Conservation (phyloP, 1,140 invertebrate species). For the Phymorhynchus buccinoides region DNA sequence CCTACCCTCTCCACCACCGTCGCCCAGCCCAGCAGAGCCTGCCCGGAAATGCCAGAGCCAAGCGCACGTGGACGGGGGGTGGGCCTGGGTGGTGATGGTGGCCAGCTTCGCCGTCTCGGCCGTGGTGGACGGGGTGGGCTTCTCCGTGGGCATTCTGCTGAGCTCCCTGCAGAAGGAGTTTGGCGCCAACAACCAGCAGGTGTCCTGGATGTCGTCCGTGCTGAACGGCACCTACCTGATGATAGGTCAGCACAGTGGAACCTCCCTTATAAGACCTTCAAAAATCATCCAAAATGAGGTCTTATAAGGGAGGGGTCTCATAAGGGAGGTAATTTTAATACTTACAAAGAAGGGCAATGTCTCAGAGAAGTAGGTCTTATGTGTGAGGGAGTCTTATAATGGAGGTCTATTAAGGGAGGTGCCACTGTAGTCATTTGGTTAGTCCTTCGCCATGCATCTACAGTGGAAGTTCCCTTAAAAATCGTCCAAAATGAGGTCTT, state of each 20-base stretch:
- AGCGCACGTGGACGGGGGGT: conserved; percentile 85
- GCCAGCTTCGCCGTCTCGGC: conserved; percentile 91
- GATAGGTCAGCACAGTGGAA: conserved; percentile 84
- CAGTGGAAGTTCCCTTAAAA: no score
- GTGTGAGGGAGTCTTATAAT: no score
- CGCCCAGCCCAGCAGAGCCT: neutral
- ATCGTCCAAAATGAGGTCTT: no score
- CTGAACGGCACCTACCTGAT: conserved; percentile 91
- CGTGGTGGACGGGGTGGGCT: conserved; percentile 93
- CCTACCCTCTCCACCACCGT: neutral
- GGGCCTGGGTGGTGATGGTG: conserved; percentile 83
- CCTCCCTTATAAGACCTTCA: no score
- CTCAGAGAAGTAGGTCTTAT: no score
- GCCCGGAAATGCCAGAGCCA: conserved; percentile 39
- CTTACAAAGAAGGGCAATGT: no score
- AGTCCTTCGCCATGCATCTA: no score
- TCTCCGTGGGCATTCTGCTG: conserved; percentile 92
- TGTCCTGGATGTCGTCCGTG: conserved; percentile 90
- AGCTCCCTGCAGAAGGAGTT: conserved; percentile 90
- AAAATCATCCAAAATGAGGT: no score
- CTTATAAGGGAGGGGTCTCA: no score
- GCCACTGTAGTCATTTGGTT: no score
- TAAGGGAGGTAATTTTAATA: no score
- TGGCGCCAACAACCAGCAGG: conserved; percentile 84
- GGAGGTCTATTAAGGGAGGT: no score